Base-by-base conservation (phyloP, 2,797 vertebrate genomes). In the Anguilla marmorata region DNA sequence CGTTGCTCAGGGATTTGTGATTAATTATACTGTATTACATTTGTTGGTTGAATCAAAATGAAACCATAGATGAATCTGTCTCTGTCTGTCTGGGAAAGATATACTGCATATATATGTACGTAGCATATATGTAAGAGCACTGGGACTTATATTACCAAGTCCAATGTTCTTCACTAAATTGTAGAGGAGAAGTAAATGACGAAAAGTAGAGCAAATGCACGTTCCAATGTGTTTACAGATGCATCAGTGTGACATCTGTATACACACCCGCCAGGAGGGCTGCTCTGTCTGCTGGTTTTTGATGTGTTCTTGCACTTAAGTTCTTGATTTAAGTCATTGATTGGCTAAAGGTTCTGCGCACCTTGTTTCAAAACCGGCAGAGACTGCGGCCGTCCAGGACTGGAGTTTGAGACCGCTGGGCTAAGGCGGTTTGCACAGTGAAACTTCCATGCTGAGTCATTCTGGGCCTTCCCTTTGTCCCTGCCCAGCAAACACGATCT, bases 1-100 rank as follows among this genome's bases (percentile, higher is more conserved):
- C 45, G 16, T 27, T 84, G 21, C 82, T 84, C n/a, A 12, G 48
- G 48, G 21, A 52, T 84, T 24, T 84, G 14, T 54, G 21, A n/a
- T 27, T 76, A 84, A 54, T 84, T n/a, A 52, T 30, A n/a, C 82
- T 11, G 52, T 86, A 41, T 76, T 76, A 48, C 54, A 56, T 24
- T 41, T 54, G 1, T 37, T 12, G 21, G 37, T 16, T n/a, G 52
- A 3, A 37, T 11, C 1, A 21, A 45, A 48, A 7, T 63, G 16
- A n/a, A 21, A 50, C 7, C 24, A 50, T 54, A 19, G 16, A 8
- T 7, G 16, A 41, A 16, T 8, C 74, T 74, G 11, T 30, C 27
- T 76, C 16, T 45, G 16, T 79, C 37, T 45, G 37, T 37, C 33
- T 6, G 8, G 6, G 6, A 41, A 37, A 41, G 16, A 37, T 19